phyloP scores from a whole-genome alignment of 2,797 vertebrate species.

The Xenops minutus region DNA sequence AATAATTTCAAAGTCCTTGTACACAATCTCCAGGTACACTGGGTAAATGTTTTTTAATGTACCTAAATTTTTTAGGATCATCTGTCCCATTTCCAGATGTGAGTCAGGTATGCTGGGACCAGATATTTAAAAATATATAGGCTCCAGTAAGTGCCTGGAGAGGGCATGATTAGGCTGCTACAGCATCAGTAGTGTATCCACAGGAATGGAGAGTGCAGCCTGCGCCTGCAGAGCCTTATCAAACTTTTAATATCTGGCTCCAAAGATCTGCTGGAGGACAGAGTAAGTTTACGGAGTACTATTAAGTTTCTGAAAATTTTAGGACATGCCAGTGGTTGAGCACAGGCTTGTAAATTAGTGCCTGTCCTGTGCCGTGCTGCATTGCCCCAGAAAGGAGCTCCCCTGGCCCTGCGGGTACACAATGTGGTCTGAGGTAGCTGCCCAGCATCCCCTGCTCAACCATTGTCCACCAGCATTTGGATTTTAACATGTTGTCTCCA shows the following conservation, averaged over 20 bases:
- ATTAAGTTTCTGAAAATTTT: not conserved
- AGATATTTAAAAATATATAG: not conserved
- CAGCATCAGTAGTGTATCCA: not conserved
- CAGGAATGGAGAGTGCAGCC: not conserved
- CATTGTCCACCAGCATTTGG: not conserved
- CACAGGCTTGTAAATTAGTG: not conserved
- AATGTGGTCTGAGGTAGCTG: rapidly evolving
- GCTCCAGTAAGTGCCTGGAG: not conserved
- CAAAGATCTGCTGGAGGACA: not conserved
- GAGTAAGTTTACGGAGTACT: not conserved
- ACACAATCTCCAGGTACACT: not conserved
- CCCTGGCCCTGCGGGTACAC: rapidly evolving
- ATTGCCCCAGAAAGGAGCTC: not conserved
- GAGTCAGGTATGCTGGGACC: not conserved
- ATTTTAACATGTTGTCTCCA: not conserved
- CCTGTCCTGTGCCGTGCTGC: rapidly evolving
- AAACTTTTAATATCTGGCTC: not conserved
- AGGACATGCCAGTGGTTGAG: not conserved
- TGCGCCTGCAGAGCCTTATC: not conserved
- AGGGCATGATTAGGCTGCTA: not conserved
- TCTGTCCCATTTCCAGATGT: not conserved
- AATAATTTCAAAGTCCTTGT: not conserved
- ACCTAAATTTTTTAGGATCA: not conserved
- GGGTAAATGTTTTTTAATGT: not conserved
- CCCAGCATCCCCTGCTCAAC: not conserved